Conservation (phyloP, 2,888 invertebrate species). For the Psylliodes chrysocephalus region DNA sequence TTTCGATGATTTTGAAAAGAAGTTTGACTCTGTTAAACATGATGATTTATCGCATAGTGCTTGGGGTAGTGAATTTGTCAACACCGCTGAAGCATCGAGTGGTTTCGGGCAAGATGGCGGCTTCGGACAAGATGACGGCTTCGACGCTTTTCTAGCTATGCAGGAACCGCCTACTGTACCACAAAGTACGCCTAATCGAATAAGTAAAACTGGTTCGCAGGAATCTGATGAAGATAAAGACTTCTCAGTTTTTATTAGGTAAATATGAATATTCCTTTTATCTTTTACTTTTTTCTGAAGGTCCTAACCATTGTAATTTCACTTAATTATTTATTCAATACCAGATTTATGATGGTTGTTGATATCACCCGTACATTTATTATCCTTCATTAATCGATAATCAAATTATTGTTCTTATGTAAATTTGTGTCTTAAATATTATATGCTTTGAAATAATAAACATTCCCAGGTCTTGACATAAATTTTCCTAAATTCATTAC, state of each 20-base stretch:
- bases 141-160: constrained; percentile 84
- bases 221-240: constrained; percentile 84
- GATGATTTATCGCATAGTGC: constrained; percentile 63
- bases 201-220: constrained; percentile 73
- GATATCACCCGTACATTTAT: too few relatives aligned
- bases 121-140: constrained; percentile 78
- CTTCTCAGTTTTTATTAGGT: constrained; percentile 85
- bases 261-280: constrained; percentile 36
- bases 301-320: too few relatives aligned
- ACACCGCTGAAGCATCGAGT: constrained; percentile 57
- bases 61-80: constrained; percentile 56
- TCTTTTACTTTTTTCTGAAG: too few relatives aligned
- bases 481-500: too few relatives aligned
- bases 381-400: too few relatives aligned
- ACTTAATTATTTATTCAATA: too few relatives aligned
- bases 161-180: constrained; percentile 77
- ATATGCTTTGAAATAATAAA: too few relatives aligned
- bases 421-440: too few relatives aligned
- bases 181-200: constrained; percentile 73
- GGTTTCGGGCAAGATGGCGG: constrained; percentile 79
- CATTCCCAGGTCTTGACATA: too few relatives aligned
- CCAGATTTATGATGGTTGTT: too few relatives aligned
- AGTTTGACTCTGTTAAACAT: constrained; percentile 79
- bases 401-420: too few relatives aligned
- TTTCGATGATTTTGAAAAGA: constrained; percentile 90